These are phyloP conservation scores for Apocrypta bakeri DNA, from an alignment of 1,140 invertebrate species.

Conservation along the genomic window DNA sequence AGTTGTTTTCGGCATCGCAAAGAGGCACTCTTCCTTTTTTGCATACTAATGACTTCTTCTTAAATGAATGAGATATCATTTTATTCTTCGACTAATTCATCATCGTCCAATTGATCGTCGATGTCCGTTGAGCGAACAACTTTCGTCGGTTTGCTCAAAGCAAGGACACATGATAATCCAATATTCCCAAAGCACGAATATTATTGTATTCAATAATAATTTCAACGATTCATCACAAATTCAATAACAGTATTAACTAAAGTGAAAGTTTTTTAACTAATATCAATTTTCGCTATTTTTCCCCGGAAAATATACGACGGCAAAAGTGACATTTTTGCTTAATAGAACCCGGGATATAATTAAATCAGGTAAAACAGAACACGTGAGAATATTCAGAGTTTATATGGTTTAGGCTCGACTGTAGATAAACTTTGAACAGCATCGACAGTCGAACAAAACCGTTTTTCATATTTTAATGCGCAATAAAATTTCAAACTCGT, in stretches of 20 bases:
- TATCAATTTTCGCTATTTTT: conserved; percentile 13
- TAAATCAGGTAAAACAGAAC: not conserved
- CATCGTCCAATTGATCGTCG: not conserved
- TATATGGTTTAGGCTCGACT: not conserved
- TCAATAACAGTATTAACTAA: not conserved
- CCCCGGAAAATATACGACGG: not conserved
- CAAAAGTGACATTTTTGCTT: not conserved
- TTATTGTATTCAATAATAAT: not conserved
- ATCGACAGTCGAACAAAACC: conserved; percentile 35
- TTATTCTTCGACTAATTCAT: not conserved
- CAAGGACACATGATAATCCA: not conserved
- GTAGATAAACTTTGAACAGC: conserved; percentile 27
- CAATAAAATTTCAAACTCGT: conserved; percentile 47
- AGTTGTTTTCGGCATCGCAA: too few relatives aligned
- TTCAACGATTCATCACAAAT: conserved; percentile 23
- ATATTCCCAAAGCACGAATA: too few relatives aligned
- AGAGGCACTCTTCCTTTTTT: too few relatives aligned
- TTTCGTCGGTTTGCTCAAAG: not conserved
- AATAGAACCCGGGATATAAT: not conserved
- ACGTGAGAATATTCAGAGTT: not conserved
- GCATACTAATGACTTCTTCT: too few relatives aligned
- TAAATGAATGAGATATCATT: too few relatives aligned
- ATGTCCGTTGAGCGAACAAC: too few relatives aligned
- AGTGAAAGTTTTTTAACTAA: conserved; percentile 29
- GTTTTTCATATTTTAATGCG: conserved; percentile 43